A percentile compares a stretch with the other conserved stretches of the same genome.
phyloP scores from a whole-genome alignment of 92 coral and sea anemone genomes.

The Metridium senile region DNA sequence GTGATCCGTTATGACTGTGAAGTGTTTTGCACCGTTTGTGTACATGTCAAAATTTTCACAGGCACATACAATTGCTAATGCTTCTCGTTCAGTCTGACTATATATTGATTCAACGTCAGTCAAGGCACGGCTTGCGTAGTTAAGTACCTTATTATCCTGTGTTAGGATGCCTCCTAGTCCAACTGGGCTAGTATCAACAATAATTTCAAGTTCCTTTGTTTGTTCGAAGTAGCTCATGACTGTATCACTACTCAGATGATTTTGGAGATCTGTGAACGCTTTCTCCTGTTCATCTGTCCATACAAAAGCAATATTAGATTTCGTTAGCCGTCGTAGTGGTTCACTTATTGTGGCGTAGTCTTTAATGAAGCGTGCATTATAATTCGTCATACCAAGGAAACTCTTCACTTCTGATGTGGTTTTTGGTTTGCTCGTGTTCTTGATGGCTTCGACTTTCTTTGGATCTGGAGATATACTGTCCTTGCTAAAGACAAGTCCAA shows the following conservation, averaged over 20 bases:
- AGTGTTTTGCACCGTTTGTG: constrained; percentile 39
- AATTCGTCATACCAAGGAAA: constrained; percentile 65
- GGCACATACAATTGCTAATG: constrained; percentile 38
- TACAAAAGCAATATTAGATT: constrained; percentile 16
- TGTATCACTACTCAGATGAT: constrained; percentile 33
- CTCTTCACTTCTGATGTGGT: constrained; percentile 56
- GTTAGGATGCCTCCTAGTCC: constrained; percentile 38
- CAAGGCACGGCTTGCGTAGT: constrained; percentile 46
- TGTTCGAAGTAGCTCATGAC: constrained; percentile 58
- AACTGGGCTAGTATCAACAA: constrained; percentile 51
- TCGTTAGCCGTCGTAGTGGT: constrained; percentile 58
- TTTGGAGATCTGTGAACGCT: constrained; percentile 47
- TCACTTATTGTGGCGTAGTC: constrained; percentile 60
- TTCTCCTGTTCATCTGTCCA: constrained; percentile 48
- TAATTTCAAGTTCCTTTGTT: constrained; percentile 14
- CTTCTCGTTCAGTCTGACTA: constrained; percentile 47
- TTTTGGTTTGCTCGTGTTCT: constrained; percentile 35
- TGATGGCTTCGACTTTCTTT: constrained; percentile 49
- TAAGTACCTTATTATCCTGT: constrained; percentile 39
- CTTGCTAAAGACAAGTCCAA: constrained; percentile 43
- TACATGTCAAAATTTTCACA: constrained; percentile 49
- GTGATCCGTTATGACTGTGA: constrained; percentile 55
- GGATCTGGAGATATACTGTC: constrained; percentile 55
- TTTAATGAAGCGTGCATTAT: constrained; percentile 56
- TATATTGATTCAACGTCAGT: constrained; percentile 39